Conservation (phyloP, 2,113 vertebrate species). For the Chinchilla lanigera region DNA sequence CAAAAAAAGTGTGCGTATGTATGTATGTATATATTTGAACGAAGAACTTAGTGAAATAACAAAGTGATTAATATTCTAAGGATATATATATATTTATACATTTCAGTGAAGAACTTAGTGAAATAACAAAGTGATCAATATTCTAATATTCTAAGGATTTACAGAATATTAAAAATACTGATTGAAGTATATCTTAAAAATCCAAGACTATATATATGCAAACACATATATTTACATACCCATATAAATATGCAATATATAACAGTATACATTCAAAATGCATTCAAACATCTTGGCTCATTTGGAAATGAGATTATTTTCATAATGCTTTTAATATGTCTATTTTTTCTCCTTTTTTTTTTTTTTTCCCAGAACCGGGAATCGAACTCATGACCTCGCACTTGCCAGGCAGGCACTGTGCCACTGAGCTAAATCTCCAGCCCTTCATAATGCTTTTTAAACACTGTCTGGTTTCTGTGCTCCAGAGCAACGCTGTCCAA, state of each 20-base stretch:
- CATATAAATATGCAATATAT: background rate
- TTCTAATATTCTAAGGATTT: background rate
- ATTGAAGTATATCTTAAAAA: background rate
- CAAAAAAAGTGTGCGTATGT: no score
- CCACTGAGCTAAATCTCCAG: no score
- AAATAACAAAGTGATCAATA: background rate
- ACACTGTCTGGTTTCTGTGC: background rate
- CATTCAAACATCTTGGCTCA: background rate
- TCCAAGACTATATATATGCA: background rate
- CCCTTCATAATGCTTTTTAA: background rate
- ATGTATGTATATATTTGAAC: background rate
- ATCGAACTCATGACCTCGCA: no score
- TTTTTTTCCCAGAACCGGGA: no score
- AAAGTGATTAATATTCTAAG: background rate
- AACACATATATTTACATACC: background rate
- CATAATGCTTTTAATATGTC: background rate
- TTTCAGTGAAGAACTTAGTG: background rate
- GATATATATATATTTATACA: no score
- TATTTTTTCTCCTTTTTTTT: no score
- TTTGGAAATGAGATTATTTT: background rate
- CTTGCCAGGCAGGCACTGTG: no score
- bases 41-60: background rate
- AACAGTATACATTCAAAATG: background rate
- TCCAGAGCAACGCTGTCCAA: background rate
- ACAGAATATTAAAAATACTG: background rate